phyloP scores from a whole-genome alignment of 2,113 vertebrate genomes.

The Clarias batrachus region DNA sequence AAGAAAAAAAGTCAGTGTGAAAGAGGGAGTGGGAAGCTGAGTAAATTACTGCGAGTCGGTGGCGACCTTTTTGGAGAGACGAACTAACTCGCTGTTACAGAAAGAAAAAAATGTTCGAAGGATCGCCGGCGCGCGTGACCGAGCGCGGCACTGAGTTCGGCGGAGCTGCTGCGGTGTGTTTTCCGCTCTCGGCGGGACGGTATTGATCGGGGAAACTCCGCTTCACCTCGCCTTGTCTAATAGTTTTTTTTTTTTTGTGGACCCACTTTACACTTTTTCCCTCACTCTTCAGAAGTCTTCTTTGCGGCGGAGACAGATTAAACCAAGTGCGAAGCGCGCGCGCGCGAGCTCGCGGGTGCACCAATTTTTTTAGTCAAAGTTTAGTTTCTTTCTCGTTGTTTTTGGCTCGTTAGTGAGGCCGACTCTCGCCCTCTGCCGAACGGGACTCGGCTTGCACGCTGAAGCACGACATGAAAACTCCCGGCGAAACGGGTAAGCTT shows the following conservation, averaged over 20 bases:
- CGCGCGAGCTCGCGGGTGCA: neutral
- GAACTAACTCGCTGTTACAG: slow-evolving; percentile 11
- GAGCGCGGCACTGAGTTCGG: neutral
- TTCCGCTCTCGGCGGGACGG: slow-evolving; percentile 11
- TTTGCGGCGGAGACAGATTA: neutral
- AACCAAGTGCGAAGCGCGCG: too few relatives aligned
- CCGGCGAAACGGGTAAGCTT: slow-evolving; percentile 70
- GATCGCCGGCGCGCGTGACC: slow-evolving; percentile 13
- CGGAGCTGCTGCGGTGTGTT: neutral
- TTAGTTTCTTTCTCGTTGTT: slow-evolving; percentile 18
- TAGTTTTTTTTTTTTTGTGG: neutral
- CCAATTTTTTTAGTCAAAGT: slow-evolving; percentile 17
- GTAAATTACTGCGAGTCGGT: slow-evolving; percentile 49
- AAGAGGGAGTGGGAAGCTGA: slow-evolving; percentile 64
- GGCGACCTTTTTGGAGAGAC: slow-evolving; percentile 32
- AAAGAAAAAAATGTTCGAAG: slow-evolving; percentile 43
- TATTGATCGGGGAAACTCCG: slow-evolving; percentile 25
- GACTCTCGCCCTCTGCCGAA: slow-evolving; percentile 34
- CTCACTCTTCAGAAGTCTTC: neutral
- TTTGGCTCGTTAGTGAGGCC: slow-evolving; percentile 3
- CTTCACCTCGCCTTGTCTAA: slow-evolving; percentile 30
- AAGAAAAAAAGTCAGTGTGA: slow-evolving; percentile 66
- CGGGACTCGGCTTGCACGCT: slow-evolving; percentile 22
- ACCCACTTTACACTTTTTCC: neutral
- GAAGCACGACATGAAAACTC: slow-evolving; percentile 68